A percentile compares a stretch with the other conserved stretches of the same genome.
Conservation (phyloP, 2,797 vertebrate species). For the Clarias fuscus region DNA sequence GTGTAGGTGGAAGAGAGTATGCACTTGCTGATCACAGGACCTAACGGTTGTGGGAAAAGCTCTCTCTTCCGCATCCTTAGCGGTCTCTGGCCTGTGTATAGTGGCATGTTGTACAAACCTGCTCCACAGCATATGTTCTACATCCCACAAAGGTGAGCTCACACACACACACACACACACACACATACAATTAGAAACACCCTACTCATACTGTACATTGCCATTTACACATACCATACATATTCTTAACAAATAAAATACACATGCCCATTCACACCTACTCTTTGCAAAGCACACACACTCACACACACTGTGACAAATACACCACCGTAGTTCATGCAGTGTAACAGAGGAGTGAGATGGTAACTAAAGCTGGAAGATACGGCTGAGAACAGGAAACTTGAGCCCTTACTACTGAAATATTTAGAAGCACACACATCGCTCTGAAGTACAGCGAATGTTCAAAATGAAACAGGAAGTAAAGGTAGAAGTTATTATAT, state of each 20-base stretch:
- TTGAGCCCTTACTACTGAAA: constrained; percentile 65
- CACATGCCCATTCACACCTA: constrained; percentile 10
- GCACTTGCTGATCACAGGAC: constrained; percentile 87
- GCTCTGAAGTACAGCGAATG: constrained; percentile 66
- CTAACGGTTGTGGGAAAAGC: constrained; percentile 88
- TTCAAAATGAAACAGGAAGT: constrained; percentile 65
- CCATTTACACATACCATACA: neutral
- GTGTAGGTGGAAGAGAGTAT: constrained; percentile 81
- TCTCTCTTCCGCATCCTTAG: constrained; percentile 86
- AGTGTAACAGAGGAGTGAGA: constrained; percentile 34
- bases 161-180: neutral
- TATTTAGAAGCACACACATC: constrained; percentile 64
- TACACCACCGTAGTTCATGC: neutral
- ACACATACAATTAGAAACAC: neutral
- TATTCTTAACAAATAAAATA: neutral
- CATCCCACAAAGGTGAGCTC: constrained; percentile 82
- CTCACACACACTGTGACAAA: constrained; percentile 22
- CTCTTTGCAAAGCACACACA: neutral
- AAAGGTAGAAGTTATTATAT: constrained; percentile 17
- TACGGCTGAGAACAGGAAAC: constrained; percentile 59
- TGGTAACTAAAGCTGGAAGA: constrained; percentile 47
- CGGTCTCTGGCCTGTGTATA: constrained; percentile 85
- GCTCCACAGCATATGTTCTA: constrained; percentile 86
- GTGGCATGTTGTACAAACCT: constrained; percentile 76
- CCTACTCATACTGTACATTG: neutral